Evolutionary conservation across 1,140 invertebrate genomes (phyloP), one percentile per base, ranked within the genome.

Genomic region (Lasaia peninsularis): DNA sequence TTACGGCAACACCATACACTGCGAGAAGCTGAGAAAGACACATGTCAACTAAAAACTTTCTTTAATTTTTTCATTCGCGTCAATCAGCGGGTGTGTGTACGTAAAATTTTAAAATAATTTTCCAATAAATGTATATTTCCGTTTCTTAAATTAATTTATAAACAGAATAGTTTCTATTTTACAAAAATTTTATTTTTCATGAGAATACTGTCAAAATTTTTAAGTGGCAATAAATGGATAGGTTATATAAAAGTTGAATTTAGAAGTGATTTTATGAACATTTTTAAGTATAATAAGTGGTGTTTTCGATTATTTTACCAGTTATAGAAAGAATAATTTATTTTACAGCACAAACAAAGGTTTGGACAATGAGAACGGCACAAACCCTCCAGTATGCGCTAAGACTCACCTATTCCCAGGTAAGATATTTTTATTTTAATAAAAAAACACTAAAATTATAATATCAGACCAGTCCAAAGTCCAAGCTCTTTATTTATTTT

Each of bases 321-420:
- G 24, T 64, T 78, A 73, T 69, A 73, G 57, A 78, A 52, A 54
- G 62, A 67, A 54, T 71, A 49, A 73, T 80, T 81, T 55, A 28
- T 70, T 80, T 86, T 82, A 12, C 75, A 85, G 81, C 62, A 62
- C 37, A 72, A 58, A 66, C 37, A 73, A 61, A 73, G 65, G 62
- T 73, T 78, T 68, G 63, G 71, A 75, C 80, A 71, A 88, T 88
- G 85, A 85, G 64, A 84, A 85, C 80, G 48, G 80, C 85, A 66
- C 82, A 88, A 82, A 78, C 80, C 70, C 74, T 73, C 62, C 74
- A 80, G 71, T 88, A 88, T 69, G 85, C 85, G 51, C 67, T 88
- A 49, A 79, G 82, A 78, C 85, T 88, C 73, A 88, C 85, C 69
- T 88, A 88, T 85, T 86, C 82, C 71, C 85, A 88, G 75, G 85